phyloP scores from a whole-genome alignment of 2,888 invertebrate genomes.

The Melinaea marsaeus region DNA sequence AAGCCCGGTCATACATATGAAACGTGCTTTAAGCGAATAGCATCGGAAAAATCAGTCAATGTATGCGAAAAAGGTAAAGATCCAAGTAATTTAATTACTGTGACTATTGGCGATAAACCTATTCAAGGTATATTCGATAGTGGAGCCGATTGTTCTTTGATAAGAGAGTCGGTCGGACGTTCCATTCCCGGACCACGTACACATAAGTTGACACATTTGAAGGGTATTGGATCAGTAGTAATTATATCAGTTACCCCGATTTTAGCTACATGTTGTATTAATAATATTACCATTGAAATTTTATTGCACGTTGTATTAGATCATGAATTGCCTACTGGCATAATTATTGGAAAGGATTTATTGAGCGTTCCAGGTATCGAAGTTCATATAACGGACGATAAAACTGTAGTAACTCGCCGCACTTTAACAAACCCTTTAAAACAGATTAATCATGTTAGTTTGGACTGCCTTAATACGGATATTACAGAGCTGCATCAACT shows the following conservation, averaged over 20 bases:
- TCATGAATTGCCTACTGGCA: conserved; percentile 2
- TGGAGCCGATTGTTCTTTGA: too few relatives aligned
- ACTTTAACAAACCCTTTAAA: too few relatives aligned
- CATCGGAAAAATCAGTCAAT: too few relatives aligned
- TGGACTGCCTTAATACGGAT: conserved; percentile 6
- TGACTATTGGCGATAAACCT: not conserved
- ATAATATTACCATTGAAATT: not conserved
- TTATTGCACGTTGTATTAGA: conserved; percentile 12
- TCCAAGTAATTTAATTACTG: not conserved
- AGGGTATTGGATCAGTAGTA: conserved; percentile 7
- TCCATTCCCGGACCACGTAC: conserved; percentile 28
- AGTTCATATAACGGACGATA: not conserved
- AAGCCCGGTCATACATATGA: conserved; percentile 32
- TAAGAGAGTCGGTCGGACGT: conserved; percentile 25
- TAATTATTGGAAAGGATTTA: conserved; percentile 10
- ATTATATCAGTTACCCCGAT: conserved; percentile 1
- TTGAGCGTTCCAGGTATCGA: conserved; percentile 6
- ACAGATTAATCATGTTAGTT: not conserved
- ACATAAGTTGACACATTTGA: conserved; percentile 11
- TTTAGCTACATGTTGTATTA: conserved; percentile 2
- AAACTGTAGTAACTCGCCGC: too few relatives aligned
- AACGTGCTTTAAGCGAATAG: conserved; percentile 32
- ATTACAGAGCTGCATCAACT: not conserved
- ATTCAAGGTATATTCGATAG: conserved; percentile 31
- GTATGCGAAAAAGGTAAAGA: conserved; percentile 2